Conservation (phyloP, 1,140 invertebrate genomes). For the Ericerus pela region DNA sequence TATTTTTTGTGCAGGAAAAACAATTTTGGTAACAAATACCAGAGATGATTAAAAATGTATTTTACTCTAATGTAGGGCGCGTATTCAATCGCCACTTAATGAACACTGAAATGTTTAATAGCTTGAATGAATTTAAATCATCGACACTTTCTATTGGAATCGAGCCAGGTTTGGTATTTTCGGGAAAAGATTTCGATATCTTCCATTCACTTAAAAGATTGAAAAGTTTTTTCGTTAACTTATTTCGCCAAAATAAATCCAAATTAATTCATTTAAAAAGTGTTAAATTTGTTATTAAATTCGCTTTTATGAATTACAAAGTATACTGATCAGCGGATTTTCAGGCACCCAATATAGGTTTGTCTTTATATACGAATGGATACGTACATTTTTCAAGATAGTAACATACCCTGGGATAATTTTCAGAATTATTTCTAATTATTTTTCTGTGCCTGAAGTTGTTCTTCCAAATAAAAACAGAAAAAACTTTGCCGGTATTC, state of each 20-base stretch:
- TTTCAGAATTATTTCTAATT: too few species aligned
- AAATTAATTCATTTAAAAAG: constrained; percentile 73
- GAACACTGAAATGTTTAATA: constrained; percentile 81
- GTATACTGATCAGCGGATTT: constrained; percentile 74
- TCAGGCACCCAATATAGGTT: too few species aligned
- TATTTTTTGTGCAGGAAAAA: neutral
- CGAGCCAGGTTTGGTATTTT: constrained; percentile 86
- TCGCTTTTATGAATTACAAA: constrained; percentile 67
- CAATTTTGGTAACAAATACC: too few species aligned
- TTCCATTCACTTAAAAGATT: constrained; percentile 63
- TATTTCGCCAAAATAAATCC: constrained; percentile 73
- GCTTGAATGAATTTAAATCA: constrained; percentile 61
- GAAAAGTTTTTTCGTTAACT: constrained; percentile 84
- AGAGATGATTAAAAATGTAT: too few species aligned
- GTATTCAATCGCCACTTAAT: constrained; percentile 78
- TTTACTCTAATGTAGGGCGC: constrained; percentile 38
- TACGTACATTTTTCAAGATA: too few species aligned
- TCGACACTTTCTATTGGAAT: constrained; percentile 55
- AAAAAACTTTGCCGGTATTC: too few species aligned
- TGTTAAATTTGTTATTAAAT: constrained; percentile 80
- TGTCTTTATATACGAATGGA: too few species aligned
- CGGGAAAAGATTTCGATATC: constrained; percentile 80
- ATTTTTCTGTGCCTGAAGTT: too few species aligned
- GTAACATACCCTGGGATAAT: too few species aligned
- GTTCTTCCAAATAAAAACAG: too few species aligned